Percentiles rank a stretch among this genome's conserved stretches.
Conservation (phyloP, 2,113 vertebrate species). For the Syngnathus floridae region DNA sequence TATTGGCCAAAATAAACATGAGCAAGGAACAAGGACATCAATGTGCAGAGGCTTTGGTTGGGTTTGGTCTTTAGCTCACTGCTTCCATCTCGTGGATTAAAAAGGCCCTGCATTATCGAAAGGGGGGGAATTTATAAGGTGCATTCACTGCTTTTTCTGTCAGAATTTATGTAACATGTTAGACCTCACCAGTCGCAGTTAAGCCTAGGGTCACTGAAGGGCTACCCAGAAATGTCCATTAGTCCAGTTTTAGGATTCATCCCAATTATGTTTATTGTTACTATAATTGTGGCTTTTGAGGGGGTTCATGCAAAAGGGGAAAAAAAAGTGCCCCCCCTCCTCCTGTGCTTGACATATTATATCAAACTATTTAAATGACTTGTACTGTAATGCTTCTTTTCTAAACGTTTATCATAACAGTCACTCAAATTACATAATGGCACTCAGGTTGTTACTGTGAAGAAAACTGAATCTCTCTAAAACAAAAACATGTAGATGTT, state of each 20-base stretch:
- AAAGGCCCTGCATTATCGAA: neutral
- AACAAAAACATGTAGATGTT: neutral
- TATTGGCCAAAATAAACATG: neutral
- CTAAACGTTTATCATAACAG: neutral
- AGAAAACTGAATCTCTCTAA: neutral
- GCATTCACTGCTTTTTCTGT: neutral
- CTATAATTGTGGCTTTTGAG: neutral
- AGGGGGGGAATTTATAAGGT: neutral
- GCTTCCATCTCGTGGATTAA: constrained; percentile 45
- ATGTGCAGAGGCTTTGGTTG: neutral
- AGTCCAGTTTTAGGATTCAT: neutral
- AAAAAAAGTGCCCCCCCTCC: too few relatives aligned
- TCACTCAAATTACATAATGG: neutral
- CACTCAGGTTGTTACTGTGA: neutral
- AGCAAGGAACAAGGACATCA: neutral
- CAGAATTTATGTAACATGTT: neutral
- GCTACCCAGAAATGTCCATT: neutral
- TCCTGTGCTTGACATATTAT: too few relatives aligned
- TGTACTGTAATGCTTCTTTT: too few relatives aligned
- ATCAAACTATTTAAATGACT: too few relatives aligned
- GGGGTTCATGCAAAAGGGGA: neutral
- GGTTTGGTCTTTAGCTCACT: constrained; percentile 12
- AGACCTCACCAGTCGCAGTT: neutral
- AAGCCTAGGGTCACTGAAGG: neutral
- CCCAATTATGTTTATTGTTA: neutral